Percentiles rank a stretch among this genome's conserved stretches.
These are phyloP conservation scores for Sarotherodon lohbergeri DNA, from an alignment of 2,113 vertebrate species.

Conservation along the genomic window DNA sequence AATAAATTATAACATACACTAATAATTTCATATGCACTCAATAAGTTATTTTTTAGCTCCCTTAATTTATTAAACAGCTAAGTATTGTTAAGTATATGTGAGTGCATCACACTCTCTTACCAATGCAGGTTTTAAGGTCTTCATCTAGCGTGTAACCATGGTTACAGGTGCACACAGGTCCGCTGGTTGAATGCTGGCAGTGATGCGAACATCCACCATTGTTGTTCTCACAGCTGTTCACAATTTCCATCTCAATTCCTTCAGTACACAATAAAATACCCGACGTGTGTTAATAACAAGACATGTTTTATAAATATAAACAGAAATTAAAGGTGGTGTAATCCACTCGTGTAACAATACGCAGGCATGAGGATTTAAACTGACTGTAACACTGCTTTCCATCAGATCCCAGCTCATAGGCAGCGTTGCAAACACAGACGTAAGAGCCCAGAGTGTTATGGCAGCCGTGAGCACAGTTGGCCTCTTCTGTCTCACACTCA, in stretches of 20 bases:
- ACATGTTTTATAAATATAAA: neutral
- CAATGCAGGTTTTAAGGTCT: conserved; percentile 84
- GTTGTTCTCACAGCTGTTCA: conserved; percentile 87
- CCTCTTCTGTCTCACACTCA: conserved; percentile 74
- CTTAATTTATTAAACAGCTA: neutral
- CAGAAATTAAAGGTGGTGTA: neutral
- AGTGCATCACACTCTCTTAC: conserved; percentile 59
- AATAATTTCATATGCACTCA: neutral
- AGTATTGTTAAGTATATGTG: neutral
- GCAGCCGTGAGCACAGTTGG: conserved; percentile 83
- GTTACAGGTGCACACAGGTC: conserved; percentile 85
- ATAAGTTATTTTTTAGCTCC: neutral
- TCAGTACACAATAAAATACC: neutral
- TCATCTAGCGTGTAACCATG: conserved; percentile 76
- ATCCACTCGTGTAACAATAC: neutral
- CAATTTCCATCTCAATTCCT: conserved; percentile 97
- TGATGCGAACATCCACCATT: conserved; percentile 88
- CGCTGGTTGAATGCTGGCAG: conserved; percentile 82
- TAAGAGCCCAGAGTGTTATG: conserved; percentile 88
- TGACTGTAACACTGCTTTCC: conserved; percentile 89
- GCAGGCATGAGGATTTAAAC: conserved; percentile 19
- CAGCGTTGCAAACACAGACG: conserved; percentile 79
- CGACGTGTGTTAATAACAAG: neutral
- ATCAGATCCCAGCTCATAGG: conserved; percentile 87
- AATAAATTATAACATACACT: neutral